Conservation (phyloP, 2,113 vertebrate genomes). For the Gallinago jamesoni region DNA sequence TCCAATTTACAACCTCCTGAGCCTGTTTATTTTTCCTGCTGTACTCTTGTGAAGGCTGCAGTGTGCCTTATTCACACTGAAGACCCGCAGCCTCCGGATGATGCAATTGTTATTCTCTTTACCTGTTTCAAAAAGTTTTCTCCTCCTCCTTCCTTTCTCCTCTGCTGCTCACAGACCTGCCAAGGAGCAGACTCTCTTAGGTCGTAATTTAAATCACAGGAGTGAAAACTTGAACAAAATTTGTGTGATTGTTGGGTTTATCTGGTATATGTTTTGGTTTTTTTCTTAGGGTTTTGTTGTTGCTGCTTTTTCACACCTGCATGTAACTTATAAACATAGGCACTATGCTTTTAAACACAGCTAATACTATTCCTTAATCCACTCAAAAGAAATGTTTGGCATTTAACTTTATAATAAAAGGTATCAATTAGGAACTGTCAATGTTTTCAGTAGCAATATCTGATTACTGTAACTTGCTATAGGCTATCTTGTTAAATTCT, state of each 20-base stretch:
- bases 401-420: slow-evolving; percentile 80
- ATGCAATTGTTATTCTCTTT: background rate
- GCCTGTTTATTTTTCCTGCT: background rate
- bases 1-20: background rate
- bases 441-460: slow-evolving; percentile 80
- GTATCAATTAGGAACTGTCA: slow-evolving; percentile 79
- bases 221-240: slow-evolving; percentile 42
- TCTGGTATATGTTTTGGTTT: background rate
- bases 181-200: background rate
- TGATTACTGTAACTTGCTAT: slow-evolving; percentile 82
- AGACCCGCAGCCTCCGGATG: background rate
- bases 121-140: background rate
- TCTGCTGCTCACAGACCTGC: background rate
- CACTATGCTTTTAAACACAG: slow-evolving; percentile 55
- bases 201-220: slow-evolving; percentile 53
- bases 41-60: background rate
- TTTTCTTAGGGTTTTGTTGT: background rate
- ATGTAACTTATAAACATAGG: slow-evolving; percentile 32
- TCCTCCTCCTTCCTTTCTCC: background rate
- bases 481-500: slow-evolving; percentile 82
- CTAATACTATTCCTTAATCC: slow-evolving; percentile 68
- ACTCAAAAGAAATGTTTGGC: slow-evolving; percentile 73
- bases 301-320: slow-evolving; percentile 6
- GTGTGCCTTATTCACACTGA: background rate
- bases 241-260: slow-evolving; percentile 46